Evolutionary conservation across 2,113 vertebrate genomes (phyloP).

Genomic region (Calonectris borealis): DNA sequence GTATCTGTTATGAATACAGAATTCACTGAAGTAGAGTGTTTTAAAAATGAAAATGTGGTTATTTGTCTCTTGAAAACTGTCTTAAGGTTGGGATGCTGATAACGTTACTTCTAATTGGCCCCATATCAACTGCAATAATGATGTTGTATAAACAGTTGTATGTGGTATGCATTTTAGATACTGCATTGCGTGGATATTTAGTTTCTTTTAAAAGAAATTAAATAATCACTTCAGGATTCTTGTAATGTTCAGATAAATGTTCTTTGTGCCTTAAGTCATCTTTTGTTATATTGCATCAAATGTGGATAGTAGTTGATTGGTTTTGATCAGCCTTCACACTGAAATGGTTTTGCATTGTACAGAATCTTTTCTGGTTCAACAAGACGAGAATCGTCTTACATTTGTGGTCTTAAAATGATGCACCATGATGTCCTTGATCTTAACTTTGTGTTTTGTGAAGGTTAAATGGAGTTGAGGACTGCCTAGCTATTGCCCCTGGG

Average conservation of each 20-base stretch:
- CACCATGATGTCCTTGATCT: background rate
- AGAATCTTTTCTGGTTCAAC: background rate
- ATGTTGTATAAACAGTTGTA: background rate
- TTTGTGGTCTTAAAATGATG: background rate
- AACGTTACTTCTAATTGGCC: background rate
- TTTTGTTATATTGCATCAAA: background rate
- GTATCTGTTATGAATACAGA: background rate
- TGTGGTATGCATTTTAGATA: background rate
- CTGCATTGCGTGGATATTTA: background rate
- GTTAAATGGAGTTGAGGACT: background rate
- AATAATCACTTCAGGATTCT: background rate
- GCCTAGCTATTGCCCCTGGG: background rate
- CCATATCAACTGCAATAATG: background rate
- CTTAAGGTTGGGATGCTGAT: background rate
- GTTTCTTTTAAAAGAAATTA: background rate
- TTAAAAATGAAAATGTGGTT: background rate
- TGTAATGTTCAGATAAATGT: background rate
- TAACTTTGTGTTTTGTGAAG: background rate
- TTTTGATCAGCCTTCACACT: background rate
- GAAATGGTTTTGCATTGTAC: background rate
- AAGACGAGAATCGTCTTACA: background rate
- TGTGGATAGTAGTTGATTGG: background rate
- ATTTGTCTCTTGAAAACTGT: background rate
- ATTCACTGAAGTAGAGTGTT: background rate
- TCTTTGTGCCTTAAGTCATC: background rate